A percentile compares a stretch with the other conserved stretches of the same genome.
phyloP scores from a whole-genome alignment of 2,888 invertebrate species.

The Frankliniella intonsa region DNA sequence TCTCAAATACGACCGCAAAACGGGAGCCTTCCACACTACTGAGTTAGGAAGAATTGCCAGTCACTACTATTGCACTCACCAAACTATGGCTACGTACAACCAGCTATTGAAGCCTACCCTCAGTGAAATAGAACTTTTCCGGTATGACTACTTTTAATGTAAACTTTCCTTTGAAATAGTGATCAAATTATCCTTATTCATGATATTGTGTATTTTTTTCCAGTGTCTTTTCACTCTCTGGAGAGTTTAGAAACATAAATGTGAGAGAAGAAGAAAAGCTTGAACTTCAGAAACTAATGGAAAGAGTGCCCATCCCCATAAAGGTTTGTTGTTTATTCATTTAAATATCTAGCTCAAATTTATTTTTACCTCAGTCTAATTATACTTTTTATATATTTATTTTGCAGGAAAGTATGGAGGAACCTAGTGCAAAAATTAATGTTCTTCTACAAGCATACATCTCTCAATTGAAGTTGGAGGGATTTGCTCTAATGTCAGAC shows the following conservation, averaged over 20 bases:
- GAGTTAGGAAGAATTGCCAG: slow-evolving; percentile 96
- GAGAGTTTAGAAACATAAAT: slow-evolving; percentile 89
- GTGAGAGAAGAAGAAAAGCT: slow-evolving; percentile 95
- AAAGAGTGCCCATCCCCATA: slow-evolving; percentile 95
- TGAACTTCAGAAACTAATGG: slow-evolving; percentile 92
- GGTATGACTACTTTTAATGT: slow-evolving; percentile 40
- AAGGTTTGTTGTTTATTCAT: slow-evolving; percentile 69
- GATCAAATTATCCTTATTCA: background rate
- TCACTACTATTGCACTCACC: slow-evolving; percentile 96
- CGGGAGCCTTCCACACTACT: slow-evolving; percentile 82
- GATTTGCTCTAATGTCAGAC: slow-evolving; percentile 97
- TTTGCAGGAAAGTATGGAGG: slow-evolving; percentile 82
- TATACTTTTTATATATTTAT: slow-evolving; percentile 27
- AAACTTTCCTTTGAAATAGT: background rate
- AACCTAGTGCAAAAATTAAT: slow-evolving; percentile 94
- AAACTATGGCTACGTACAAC: slow-evolving; percentile 95
- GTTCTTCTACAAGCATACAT: slow-evolving; percentile 96
- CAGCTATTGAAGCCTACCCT: slow-evolving; percentile 93
- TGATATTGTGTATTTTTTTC: slow-evolving; percentile 28
- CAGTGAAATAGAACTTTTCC: slow-evolving; percentile 94
- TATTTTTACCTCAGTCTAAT: background rate
- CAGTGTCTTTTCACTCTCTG: slow-evolving; percentile 94
- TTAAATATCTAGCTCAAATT: background rate
- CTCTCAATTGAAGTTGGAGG: slow-evolving; percentile 95
- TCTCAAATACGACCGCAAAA: slow-evolving; percentile 90